Evolutionary conservation across 2,888 invertebrate species (phyloP), one percentile per base, ranked within the genome.

Genomic region (Dynastes tityus): DNA sequence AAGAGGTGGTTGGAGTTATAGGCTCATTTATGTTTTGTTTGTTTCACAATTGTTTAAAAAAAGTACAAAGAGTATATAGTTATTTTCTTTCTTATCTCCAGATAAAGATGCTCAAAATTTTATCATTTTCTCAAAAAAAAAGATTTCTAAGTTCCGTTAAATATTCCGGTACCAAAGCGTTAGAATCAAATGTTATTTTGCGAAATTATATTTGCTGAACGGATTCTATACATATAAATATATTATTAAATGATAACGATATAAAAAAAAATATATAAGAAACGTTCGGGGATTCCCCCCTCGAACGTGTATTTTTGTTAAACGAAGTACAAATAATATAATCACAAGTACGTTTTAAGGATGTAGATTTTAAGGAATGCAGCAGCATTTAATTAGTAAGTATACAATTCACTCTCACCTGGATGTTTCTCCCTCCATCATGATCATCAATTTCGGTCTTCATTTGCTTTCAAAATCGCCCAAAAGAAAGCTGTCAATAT

Each of bases 271-370:
- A 22, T 22, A 22, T 45, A 78, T 78, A 27, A 58, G 75, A 75
- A 67, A 64, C 64, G 71, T 77, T 86, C 86, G 86, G 85, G 84
- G 8, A 58, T 86, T 8, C 45, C 45, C 11, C 45, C 45, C 84
- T 85, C 84, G 76, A 87, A 84, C 87, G 86, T 86, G 85, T 87
- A 87, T 87, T 88, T 88, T 88, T 88, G 86, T 88, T 88, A 88
- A 87, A 86, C 83, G 84, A 85, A 88, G 88, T 88, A 88, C 88
- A 88, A 88, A 88, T 85, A 81, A 80, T 83, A 81, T 83, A 84
- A 83, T 83, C 83, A 83, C 80, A 82, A 82, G 77, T 81, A 77
- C 77, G 61, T 76, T 81, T 71, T 81, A 82, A 80, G 78, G 78
- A 80, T 80, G 77, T 80, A 81, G 73, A 63, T 74, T 45, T 49